Conservation (phyloP, 2,113 vertebrate genomes). For the Albula goreensis region DNA sequence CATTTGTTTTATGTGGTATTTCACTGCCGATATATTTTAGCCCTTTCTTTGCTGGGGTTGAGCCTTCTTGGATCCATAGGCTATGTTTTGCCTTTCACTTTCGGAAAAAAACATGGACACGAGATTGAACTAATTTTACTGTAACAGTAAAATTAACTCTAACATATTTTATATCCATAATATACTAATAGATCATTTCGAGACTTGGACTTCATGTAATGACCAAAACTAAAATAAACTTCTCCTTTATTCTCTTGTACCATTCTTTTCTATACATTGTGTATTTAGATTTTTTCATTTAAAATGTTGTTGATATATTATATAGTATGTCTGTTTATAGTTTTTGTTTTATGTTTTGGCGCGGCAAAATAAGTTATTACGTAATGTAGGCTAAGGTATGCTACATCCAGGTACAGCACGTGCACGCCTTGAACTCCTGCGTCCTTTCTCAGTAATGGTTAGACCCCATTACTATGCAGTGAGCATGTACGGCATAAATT, state of each 20-base stretch:
- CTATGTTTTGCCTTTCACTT: neutral
- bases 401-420: conserved; percentile 9
- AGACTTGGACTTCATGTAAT: too few species aligned
- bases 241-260: too few species aligned
- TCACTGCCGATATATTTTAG: conserved; percentile 11
- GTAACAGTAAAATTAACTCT: neutral
- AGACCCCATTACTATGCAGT: conserved; percentile 88
- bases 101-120: neutral
- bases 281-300: neutral
- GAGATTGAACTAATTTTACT: neutral
- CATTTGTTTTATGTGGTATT: conserved; percentile 19
- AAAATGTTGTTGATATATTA: neutral
- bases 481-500: conserved; percentile 91
- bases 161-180: too few species aligned
- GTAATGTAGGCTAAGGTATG: neutral
- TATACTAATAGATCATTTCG: neutral
- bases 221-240: too few species aligned
- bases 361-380: neutral
- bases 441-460: conserved; percentile 76
- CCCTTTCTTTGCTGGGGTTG: neutral
- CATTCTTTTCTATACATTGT: too few species aligned
- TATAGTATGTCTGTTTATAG: neutral
- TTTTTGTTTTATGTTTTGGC: neutral
- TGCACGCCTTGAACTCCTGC: conserved; percentile 73
- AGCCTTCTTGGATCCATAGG: neutral